Conservation (phyloP, 2,113 vertebrate species). For the Bathybates hornii region DNA sequence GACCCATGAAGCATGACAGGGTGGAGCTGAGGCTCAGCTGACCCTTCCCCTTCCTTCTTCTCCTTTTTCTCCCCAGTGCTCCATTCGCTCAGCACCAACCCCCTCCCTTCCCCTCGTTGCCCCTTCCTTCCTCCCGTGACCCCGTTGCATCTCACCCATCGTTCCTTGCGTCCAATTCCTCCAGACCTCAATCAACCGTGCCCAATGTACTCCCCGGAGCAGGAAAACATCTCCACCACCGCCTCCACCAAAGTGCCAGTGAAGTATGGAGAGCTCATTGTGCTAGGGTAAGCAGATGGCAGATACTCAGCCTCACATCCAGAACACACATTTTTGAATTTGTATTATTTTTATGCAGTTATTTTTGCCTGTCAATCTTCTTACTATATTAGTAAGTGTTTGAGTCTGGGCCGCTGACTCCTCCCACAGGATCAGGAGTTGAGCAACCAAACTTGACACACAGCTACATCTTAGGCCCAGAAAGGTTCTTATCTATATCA, state of each 20-base stretch:
- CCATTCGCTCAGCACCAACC: constrained; percentile 23
- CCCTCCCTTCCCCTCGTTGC: background rate
- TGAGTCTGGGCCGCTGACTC: rapidly evolving
- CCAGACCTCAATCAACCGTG: constrained; percentile 68
- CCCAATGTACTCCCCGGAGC: constrained; percentile 98
- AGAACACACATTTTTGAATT: background rate
- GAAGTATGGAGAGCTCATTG: constrained; percentile 98
- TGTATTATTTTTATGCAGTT: background rate
- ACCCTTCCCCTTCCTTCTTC: constrained; percentile 58
- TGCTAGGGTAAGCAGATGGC: constrained; percentile 86
- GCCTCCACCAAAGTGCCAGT: constrained; percentile 95
- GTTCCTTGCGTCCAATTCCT: constrained; percentile 1
- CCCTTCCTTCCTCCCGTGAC: constrained; percentile 10
- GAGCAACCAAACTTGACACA: background rate
- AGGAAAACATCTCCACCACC: constrained; percentile 91
- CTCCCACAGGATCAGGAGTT: background rate
- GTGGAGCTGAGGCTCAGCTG: constrained; percentile 71
- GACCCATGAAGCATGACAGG: constrained; percentile 61
- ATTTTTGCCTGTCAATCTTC: background rate
- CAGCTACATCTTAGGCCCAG: background rate
- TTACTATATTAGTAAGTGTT: background rate
- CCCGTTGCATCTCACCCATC: constrained; percentile 9
- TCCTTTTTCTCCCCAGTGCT: constrained; percentile 15
- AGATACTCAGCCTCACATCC: background rate
- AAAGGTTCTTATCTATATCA: background rate